Evolutionary conservation across 1,140 invertebrate species (phyloP), one percentile per base, ranked within the genome.

Genomic region (Metaphire vulgaris): DNA sequence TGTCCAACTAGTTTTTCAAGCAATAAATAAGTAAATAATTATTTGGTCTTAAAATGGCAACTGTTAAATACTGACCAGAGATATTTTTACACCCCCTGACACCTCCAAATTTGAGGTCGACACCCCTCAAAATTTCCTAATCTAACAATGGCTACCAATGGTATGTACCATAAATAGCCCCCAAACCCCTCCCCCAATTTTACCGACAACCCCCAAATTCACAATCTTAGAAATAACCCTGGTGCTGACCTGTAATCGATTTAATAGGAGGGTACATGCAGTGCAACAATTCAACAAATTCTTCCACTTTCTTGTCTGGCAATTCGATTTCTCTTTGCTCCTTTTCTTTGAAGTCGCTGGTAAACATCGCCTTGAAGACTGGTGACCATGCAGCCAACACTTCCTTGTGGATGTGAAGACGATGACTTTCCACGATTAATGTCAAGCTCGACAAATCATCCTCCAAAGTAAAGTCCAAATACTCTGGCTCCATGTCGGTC

Each of bases 381-480:
- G 79, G 79, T 2, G 78, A 80, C 31, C 74, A 77, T 64, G 82
- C 16, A 77, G 74, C 21, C n/a, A 56, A 31, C 2, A 74, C 72
- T 31, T 74, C 72, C 41, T 79, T 78, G 75, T 84, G 81, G 12
- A 82, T 81, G 67, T 82, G 81, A 28, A 84, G 76, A n/a, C 78
- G 74, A 33, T 74, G 72, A 2, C 33, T 26, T 74, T 74, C 72
- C 2, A 74, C 72, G 26, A 74, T 74, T 28, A 74, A 67, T 26
- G 33, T 56, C 56, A 74, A n/a, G 64, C 72, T 74, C 14, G 33
- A 29, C n/a, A 74, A 29, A 26, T 74, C 56, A 32, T 74, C 33
- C 29, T 33, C 28, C 21, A 41, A 21, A n/a, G 72, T 82, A 70
- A 83, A 83, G 71, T 82, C 81, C 65, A 78, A 72, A 32, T 56